Percentiles rank a stretch among this genome's conserved stretches.
phyloP scores from a whole-genome alignment of 92 coral and sea anemone species.

The Phenganax subtilis region DNA sequence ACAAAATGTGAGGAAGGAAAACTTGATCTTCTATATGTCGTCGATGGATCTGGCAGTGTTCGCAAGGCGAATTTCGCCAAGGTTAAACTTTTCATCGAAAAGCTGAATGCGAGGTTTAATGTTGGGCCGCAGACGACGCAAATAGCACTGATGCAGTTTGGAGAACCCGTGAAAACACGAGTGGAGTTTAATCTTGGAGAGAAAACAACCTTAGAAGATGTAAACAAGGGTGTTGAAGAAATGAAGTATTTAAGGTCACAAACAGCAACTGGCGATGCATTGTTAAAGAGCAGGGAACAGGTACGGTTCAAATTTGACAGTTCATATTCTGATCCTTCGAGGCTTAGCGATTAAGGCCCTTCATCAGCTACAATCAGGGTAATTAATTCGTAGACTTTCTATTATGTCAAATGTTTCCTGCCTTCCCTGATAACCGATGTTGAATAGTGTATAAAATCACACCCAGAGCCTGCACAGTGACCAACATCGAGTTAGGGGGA shows the following conservation, averaged over 20 bases:
- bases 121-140: conserved; percentile 16
- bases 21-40: conserved; percentile 14
- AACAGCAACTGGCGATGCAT: conserved; percentile 31
- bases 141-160: too few species aligned
- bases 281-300: conserved; percentile 17
- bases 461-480: too few species aligned
- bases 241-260: conserved; percentile 13
- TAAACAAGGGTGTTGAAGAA: conserved; percentile 11
- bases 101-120: conserved; percentile 14
- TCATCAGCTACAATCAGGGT: too few species aligned
- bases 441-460: too few species aligned
- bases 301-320: not conserved
- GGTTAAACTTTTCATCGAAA: conserved; percentile 18
- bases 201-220: not conserved
- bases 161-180: too few species aligned
- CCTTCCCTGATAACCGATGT: too few species aligned
- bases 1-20: not conserved
- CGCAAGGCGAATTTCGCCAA: conserved; percentile 14
- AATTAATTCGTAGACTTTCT: too few species aligned
- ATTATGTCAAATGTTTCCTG: too few species aligned
- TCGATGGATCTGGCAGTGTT: conserved; percentile 37
- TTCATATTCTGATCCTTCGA: too few species aligned
- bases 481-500: too few species aligned
- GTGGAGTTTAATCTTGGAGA: not conserved
- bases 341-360: too few species aligned